Evolutionary conservation across 2,888 invertebrate species (phyloP), one percentile per base, ranked within the genome.

Genomic region (Leptinotarsa peninsularis): DNA sequence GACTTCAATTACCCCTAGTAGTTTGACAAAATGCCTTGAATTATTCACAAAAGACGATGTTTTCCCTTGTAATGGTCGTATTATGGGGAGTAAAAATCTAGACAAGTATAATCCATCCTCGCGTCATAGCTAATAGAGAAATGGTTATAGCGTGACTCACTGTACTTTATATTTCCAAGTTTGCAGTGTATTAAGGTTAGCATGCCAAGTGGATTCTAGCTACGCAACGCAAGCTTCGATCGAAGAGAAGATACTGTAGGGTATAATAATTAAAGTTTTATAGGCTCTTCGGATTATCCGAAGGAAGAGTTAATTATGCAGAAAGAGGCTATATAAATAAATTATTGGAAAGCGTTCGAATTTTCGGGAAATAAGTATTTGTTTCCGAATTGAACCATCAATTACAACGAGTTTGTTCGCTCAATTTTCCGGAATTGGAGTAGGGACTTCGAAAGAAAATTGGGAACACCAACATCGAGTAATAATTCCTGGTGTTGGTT

Each of bases 301-400:
- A 71, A 67, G 76, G 76, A 76, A 67, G 71, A 76, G 73, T 76
- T 76, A 76, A 76, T 76, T 71, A 76, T 76, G 76, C 76, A 73
- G 76, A 73, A 76, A 71, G 73, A 71, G 66, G 76, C 76, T 58
- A 76, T 76, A 73, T 76, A 76, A 76, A 76, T 76, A 76, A 73
- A 76, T 76, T 70, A 73, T 76, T 68, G 67, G 76, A 73, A 67
- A 67, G 70, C 76, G 71, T 73, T 73, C 71, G 66, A 71, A 73
- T 76, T 76, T 67, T 70, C 49, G 27, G 67, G 27, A 71, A 73
- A 71, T 73, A 70, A 66, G 73, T 76, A 73, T 56, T 76, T 76
- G 63, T 58, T 67, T 60, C 49, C 23, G 21, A 75, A 71, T 71
- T 60, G 52, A 75, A 71, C 50, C 67, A 60, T 67, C 49, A 49